phyloP scores from a whole-genome alignment of 2,113 vertebrate species.

The Sinocyclocheilus anophthalmus region DNA sequence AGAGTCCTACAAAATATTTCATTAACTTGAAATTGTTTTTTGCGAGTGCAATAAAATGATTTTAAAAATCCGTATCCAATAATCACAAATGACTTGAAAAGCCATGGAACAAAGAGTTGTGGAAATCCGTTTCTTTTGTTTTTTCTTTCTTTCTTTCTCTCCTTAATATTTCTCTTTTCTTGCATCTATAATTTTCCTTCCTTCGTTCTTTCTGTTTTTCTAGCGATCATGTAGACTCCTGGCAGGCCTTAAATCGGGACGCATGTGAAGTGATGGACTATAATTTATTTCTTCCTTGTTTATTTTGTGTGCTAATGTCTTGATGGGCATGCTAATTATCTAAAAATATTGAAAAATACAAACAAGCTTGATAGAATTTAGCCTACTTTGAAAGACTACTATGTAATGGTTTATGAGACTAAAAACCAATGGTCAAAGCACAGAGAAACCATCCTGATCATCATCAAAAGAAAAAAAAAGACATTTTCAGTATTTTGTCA shows the following conservation, averaged over 20 bases:
- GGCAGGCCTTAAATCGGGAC: constrained; percentile 37
- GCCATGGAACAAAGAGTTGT: neutral
- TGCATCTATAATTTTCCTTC: neutral
- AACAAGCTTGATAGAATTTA: constrained; percentile 55
- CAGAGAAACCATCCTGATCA: constrained; percentile 51
- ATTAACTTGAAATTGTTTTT: neutral
- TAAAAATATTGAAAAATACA: constrained; percentile 45
- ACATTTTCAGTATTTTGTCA: constrained; percentile 53
- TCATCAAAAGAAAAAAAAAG: neutral
- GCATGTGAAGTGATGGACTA: constrained; percentile 48
- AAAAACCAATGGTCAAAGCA: constrained; percentile 50
- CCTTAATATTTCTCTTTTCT: neutral
- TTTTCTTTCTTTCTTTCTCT: neutral
- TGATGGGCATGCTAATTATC: constrained; percentile 57
- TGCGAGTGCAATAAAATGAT: neutral
- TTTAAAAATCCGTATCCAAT: neutral
- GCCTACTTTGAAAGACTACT: constrained; percentile 50
- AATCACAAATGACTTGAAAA: neutral
- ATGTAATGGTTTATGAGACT: constrained; percentile 47
- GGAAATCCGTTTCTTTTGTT: neutral
- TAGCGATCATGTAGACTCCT: neutral
- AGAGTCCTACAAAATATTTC: neutral
- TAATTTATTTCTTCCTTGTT: constrained; percentile 40
- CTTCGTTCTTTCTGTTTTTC: neutral
- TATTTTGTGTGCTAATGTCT: constrained; percentile 49